Base-by-base conservation (phyloP, 2,113 vertebrate genomes). In the Nibea albiflora region DNA sequence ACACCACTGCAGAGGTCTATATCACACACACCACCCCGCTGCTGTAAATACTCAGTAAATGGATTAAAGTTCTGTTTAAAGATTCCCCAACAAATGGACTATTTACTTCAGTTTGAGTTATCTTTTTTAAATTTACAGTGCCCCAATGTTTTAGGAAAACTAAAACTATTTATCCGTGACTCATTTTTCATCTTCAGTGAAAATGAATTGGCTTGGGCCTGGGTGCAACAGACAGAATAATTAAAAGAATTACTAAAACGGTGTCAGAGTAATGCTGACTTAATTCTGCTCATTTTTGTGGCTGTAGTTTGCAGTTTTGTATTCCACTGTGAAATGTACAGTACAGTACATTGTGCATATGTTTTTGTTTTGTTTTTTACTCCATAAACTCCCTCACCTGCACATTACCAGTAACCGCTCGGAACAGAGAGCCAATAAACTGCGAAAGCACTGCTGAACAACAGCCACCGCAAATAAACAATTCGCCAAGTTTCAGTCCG, bases 81-180 rank as follows among this genome's bases (percentile, higher is more conserved):
- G 19, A 67, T 54, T 63, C 56, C 11, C 14, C 7, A 49, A 11
- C 20, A 72, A 80, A 67, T 24, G 44, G 20, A 31, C 52, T 56
- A 22, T 72, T 72, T 52, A 22, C 72, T 47, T 58, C 28, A 24
- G 11, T 72, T 58, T 73, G 49, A 83, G 7, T n/a, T 12, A 69
- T 63, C 39, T 67, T 69, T 68, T 35, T 57, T 24, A 68, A 52
- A 49, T 56, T 16, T 26, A 46, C 53, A 53, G 65, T 49, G 49
- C 39, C 47, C 26, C 56, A 50, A n/a, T 70, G 22, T 70, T 75
- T 66, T 19, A 54, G 39, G 20, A 80, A 69, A 80, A 65, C 56
- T 49, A 52, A 80, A 52, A 52, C 22, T 8, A 47, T 7, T 35
- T 56, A 35, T 75, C 71, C 39, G 62, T 66, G 60, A 84, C 65